phyloP scores from a whole-genome alignment of 2,888 invertebrate genomes.

The Alviniconcha strummeri region DNA sequence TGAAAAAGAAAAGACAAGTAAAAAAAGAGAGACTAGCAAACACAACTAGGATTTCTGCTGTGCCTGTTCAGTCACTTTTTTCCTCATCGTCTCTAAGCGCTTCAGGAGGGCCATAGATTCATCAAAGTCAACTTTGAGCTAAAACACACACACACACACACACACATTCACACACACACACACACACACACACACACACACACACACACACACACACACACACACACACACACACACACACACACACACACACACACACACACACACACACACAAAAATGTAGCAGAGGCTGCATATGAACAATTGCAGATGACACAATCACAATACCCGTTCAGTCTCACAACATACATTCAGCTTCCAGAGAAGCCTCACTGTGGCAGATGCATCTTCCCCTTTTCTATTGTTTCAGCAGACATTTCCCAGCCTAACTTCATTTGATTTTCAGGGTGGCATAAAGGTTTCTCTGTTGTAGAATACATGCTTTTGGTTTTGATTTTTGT shows the following conservation, averaged over 20 bases:
- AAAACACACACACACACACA: not conserved
- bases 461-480: not conserved
- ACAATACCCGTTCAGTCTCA: not conserved
- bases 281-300: not conserved
- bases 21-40: too few relatives aligned
- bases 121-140: conserved; percentile 19
- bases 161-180: too few relatives aligned
- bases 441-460: not conserved
- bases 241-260: not conserved
- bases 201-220: not conserved
- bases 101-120: not conserved
- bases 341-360: not conserved
- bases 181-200: too few relatives aligned
- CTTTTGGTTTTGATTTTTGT: not conserved
- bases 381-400: too few relatives aligned
- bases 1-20: too few relatives aligned
- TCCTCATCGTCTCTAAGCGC: conserved; percentile 13
- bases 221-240: not conserved
- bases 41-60: not conserved
- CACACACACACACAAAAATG: not conserved
- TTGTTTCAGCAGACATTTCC: not conserved
- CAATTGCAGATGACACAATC: not conserved
- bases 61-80: conserved; percentile 2
- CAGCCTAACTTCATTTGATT: not conserved
- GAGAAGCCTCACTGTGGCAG: not conserved